phyloP scores from a whole-genome alignment of 2,113 vertebrate genomes.

The Cinclus mexicanus region DNA sequence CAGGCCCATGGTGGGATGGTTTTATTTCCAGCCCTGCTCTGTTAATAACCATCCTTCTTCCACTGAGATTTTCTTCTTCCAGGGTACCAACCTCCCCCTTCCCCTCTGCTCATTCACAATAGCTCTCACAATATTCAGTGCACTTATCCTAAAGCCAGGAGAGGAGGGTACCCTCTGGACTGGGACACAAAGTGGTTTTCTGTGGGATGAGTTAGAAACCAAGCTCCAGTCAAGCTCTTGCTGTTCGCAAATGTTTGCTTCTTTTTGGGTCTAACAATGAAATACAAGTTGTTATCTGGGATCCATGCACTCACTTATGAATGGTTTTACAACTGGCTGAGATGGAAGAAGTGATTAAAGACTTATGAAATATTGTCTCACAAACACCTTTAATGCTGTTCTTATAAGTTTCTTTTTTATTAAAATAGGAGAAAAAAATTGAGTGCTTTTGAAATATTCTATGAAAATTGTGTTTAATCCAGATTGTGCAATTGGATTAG shows the following conservation, averaged over 20 bases:
- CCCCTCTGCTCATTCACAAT: accelerated
- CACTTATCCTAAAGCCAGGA: background rate
- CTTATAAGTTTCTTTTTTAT: background rate
- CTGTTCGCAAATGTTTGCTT: background rate
- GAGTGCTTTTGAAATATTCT: background rate
- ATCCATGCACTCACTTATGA: background rate
- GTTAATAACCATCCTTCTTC: background rate
- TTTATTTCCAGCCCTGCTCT: background rate
- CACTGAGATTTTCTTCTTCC: background rate
- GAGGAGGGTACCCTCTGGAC: background rate
- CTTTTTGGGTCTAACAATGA: background rate
- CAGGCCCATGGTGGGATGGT: background rate
- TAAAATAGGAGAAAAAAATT: background rate
- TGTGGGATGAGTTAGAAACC: background rate
- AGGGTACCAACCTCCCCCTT: accelerated
- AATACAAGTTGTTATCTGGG: background rate
- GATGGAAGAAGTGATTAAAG: background rate
- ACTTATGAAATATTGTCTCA: background rate
- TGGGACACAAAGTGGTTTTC: background rate
- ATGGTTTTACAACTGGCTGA: background rate
- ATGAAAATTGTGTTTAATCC: background rate
- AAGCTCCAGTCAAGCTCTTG: background rate
- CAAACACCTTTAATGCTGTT: background rate
- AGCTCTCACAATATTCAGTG: background rate
- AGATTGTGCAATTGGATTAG: background rate